These are phyloP conservation scores for Larimichthys crocea DNA, from an alignment of 2,113 vertebrate species.

Conservation along the genomic window DNA sequence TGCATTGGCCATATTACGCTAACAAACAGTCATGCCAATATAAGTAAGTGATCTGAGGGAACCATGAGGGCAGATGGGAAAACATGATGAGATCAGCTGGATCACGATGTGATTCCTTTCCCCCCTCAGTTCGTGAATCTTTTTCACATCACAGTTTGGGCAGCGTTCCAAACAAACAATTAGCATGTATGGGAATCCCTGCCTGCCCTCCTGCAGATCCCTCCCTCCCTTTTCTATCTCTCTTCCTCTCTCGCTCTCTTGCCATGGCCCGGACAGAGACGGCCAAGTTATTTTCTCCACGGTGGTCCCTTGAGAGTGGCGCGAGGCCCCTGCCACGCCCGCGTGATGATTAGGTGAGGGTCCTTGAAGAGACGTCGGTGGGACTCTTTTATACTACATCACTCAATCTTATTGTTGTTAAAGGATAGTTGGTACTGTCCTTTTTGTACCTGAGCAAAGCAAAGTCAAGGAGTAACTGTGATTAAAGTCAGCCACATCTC, in stretches of 20 bases:
- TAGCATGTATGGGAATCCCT: constrained; percentile 85
- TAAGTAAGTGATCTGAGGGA: constrained; percentile 26
- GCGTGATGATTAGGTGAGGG: constrained; percentile 82
- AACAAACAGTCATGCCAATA: not conserved
- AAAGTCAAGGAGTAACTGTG: constrained; percentile 1
- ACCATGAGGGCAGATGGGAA: constrained; percentile 28
- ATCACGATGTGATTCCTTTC: constrained; percentile 49
- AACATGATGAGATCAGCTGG: constrained; percentile 56
- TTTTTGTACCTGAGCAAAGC: not conserved
- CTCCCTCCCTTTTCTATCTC: constrained; percentile 68
- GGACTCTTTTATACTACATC: constrained; percentile 59
- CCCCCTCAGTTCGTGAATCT: constrained; percentile 30
- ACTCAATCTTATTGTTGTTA: constrained; percentile 48
- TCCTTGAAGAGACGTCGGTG: constrained; percentile 74
- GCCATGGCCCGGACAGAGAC: constrained; percentile 74
- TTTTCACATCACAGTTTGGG: constrained; percentile 73
- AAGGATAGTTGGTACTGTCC: constrained; percentile 19
- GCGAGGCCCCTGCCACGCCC: constrained; percentile 72
- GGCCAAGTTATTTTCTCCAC: constrained; percentile 83
- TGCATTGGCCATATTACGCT: not conserved
- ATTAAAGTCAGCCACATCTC: not conserved
- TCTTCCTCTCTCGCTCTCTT: constrained; percentile 52
- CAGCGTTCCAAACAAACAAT: constrained; percentile 86
- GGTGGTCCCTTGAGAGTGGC: constrained; percentile 85
- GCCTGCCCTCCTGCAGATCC: constrained; percentile 67